Base-by-base conservation (phyloP, 2,888 invertebrate genomes). In the Sesamia inferens region DNA sequence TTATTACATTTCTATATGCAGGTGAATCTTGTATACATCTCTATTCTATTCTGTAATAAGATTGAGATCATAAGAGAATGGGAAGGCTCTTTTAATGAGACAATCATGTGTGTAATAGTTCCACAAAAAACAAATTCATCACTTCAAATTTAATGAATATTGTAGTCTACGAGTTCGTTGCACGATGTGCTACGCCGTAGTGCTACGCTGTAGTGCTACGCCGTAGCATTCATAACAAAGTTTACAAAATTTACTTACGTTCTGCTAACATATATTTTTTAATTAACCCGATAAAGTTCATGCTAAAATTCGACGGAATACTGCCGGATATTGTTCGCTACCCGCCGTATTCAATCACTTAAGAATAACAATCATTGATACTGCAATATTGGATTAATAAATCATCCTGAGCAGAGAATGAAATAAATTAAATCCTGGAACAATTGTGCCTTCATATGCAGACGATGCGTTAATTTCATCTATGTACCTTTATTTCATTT, bases 171-270 rank as follows among this genome's bases (percentile, higher is more conserved):
- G 16, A 39, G 16, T 42, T 47, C 31, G 31, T 2, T 31, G 31
- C 31, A 31, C 22, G 31, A 31, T 2, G 1, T 42, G 42, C 44
- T 42, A 10, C 1, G 5, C 42, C 42, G 42, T 42, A 24, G 24
- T 54, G 44, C 76, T 76, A 74, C 74, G 74, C 14, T 14, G 11
- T 10, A 48, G 14, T 51, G 47, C 74, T 61, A 76, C 78, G 78
- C 48, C 78, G 55, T 68, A 77, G 61, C 48, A 13, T 14, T 7
- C 10, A 58, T 16, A 22, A 62, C 13, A 5, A 31, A 31, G 31
- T 31, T 31, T 3, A 31, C 31, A 31, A 31, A 31, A 24, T 51
- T 42, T 3, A 42, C 39, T 54, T 16, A 51, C 11, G 4, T 19
- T 69, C 14, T 14, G 14, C 31, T 1, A 16, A 47, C 31, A 5